Percentiles rank a stretch among this genome's conserved stretches.
Evolutionary conservation across 92 coral and sea anemone genomes (phyloP).

Genomic region (Anthopleura xanthogrammica): DNA sequence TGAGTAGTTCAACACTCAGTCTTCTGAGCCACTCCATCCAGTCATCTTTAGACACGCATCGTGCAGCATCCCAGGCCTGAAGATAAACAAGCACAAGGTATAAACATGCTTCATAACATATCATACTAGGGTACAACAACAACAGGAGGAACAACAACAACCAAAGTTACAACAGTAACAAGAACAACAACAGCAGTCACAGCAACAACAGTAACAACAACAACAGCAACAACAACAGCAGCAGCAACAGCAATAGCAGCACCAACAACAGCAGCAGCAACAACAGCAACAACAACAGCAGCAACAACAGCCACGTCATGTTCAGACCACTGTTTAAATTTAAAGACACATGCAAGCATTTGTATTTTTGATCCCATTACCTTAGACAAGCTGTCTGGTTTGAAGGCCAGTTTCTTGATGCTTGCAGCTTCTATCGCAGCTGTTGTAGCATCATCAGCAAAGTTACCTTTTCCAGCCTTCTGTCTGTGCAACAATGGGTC

Average conservation of each 20-base stretch:
- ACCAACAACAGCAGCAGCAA: not conserved
- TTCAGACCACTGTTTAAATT: no score
- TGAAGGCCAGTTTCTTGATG: constrained; percentile 91
- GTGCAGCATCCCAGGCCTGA: constrained; percentile 93
- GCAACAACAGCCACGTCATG: not conserved
- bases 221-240: not conserved
- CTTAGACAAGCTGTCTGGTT: constrained; percentile 87
- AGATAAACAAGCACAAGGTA: not conserved
- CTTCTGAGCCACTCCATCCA: constrained; percentile 98
- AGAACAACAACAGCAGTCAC: not conserved
- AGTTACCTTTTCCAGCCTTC: constrained; percentile 76
- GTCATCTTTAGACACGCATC: constrained; percentile 98
- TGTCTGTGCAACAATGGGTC: constrained; percentile 68
- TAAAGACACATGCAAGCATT: not conserved
- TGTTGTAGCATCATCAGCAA: constrained; percentile 80
- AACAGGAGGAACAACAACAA: not conserved
- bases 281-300: no score
- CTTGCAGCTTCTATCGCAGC: constrained; percentile 95
- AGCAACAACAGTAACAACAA: not conserved
- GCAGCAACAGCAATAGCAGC: not conserved
- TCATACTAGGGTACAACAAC: not conserved
- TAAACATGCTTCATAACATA: not conserved
- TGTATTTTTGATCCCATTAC: constrained; percentile 19
- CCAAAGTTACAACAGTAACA: not conserved
- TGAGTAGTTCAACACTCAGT: constrained; percentile 89